Evolutionary conservation across 2,113 vertebrate genomes (phyloP).

Genomic region (Hydropotes inermis): DNA sequence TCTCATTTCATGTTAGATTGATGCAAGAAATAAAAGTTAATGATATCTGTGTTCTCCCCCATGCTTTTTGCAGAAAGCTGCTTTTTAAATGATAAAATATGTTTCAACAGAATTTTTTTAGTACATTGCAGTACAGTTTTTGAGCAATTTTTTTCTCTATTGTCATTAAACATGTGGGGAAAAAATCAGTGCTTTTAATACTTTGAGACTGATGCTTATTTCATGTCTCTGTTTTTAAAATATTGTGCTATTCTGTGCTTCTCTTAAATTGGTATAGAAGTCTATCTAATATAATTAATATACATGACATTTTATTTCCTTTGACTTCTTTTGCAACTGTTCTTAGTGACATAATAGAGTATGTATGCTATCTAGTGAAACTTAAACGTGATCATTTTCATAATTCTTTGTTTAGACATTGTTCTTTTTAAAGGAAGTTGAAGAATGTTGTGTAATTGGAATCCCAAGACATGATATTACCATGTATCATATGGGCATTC

Average conservation of each 20-base stretch:
- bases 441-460: conserved; percentile 26
- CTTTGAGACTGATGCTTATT: background rate
- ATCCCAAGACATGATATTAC: background rate
- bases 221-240: conserved; percentile 16
- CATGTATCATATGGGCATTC: background rate
- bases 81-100: conserved; percentile 9
- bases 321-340: background rate
- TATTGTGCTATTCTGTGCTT: background rate
- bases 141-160: background rate
- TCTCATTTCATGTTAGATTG: background rate
- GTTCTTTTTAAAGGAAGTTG: background rate
- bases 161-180: background rate
- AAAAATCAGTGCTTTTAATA: conserved; percentile 15
- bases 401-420: conserved; percentile 9
- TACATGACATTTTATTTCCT: background rate
- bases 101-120: background rate
- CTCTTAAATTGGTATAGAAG: background rate
- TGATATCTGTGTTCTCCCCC: background rate
- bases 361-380: background rate
- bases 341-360: background rate
- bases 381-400: conserved; percentile 8
- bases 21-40: conserved; percentile 5
- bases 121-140: background rate
- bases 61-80: background rate
- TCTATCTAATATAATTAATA: background rate